A percentile compares a stretch with the other conserved stretches of the same genome.
phyloP scores from a whole-genome alignment of 2,888 invertebrate species.

The Chymomyza procnemis region DNA sequence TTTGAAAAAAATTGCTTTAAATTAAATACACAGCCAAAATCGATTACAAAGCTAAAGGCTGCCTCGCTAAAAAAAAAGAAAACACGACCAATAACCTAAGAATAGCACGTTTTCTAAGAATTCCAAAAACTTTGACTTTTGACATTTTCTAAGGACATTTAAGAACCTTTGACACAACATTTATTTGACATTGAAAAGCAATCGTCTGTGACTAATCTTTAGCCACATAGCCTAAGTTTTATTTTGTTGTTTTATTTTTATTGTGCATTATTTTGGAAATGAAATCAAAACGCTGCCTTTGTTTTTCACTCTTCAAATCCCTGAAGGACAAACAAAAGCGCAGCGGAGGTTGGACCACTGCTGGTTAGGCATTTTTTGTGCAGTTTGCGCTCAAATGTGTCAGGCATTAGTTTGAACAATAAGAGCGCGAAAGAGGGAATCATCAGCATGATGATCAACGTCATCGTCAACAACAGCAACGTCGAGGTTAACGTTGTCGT shows the following conservation, averaged over 20 bases:
- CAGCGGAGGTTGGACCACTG: constrained; percentile 39
- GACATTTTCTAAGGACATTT: constrained; percentile 25
- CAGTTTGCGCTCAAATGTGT: constrained; percentile 27
- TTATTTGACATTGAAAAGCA: constrained; percentile 16
- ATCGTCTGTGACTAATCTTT: constrained; percentile 44
- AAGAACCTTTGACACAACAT: neutral
- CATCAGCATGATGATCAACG: constrained; percentile 8
- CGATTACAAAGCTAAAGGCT: too few species aligned
- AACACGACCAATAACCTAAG: too few species aligned
- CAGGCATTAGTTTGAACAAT: constrained; percentile 25
- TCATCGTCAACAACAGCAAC: constrained; percentile 1
- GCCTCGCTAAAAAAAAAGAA: too few species aligned
- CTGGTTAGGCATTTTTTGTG: constrained; percentile 5
- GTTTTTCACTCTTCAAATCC: constrained; percentile 37
- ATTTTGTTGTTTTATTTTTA: constrained; percentile 8
- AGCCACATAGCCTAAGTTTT: constrained; percentile 5
- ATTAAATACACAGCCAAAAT: too few species aligned
- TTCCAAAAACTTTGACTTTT: constrained; percentile 28
- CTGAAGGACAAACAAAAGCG: constrained; percentile 64
- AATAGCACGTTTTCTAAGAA: too few species aligned
- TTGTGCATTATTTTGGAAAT: constrained; percentile 13
- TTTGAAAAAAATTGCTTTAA: too few species aligned
- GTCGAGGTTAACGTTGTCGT: constrained; percentile 18
- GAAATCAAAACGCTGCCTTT: constrained; percentile 23
- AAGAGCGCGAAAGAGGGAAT: constrained; percentile 27